A percentile compares a stretch with the other conserved stretches of the same genome.
phyloP scores from a whole-genome alignment of 1,140 invertebrate genomes.

The Drosophila ercepeae region DNA sequence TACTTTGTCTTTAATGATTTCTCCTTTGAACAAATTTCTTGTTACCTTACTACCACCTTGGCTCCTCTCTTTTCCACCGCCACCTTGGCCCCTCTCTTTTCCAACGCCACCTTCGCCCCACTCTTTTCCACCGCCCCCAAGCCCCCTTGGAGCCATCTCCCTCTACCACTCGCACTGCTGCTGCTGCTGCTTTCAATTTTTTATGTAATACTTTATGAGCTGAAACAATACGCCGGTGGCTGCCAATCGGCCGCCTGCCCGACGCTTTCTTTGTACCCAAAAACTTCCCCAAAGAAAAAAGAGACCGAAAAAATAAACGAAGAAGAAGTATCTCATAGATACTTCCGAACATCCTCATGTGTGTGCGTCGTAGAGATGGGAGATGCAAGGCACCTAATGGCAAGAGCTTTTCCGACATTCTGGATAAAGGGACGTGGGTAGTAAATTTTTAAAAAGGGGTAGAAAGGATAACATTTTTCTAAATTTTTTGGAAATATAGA shows the following conservation, averaged over 20 bases:
- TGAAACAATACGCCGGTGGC: slow-evolving; percentile 54
- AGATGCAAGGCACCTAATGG: slow-evolving; percentile 26
- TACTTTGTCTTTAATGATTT: slow-evolving; percentile 68
- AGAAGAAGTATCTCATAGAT: slow-evolving; percentile 44
- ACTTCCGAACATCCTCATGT: slow-evolving; percentile 21
- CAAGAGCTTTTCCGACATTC: slow-evolving; percentile 38
- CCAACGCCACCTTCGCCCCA: neutral
- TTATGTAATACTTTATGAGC: slow-evolving; percentile 69
- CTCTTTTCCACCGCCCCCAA: too few species aligned
- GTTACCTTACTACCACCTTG: slow-evolving; percentile 39
- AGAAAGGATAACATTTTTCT: too few species aligned
- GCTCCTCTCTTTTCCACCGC: neutral
- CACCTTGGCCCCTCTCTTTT: neutral
- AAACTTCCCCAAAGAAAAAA: slow-evolving; percentile 19
- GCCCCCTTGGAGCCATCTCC: too few species aligned
- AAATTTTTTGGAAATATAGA: too few species aligned
- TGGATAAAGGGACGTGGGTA: neutral
- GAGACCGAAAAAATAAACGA: neutral
- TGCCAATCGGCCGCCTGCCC: slow-evolving; percentile 33
- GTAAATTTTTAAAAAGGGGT: neutral
- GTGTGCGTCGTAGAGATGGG: neutral
- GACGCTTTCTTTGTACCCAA: slow-evolving; percentile 53
- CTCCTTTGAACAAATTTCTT: slow-evolving; percentile 75
- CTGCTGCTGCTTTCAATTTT: slow-evolving; percentile 52
- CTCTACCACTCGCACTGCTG: neutral